phyloP scores from a whole-genome alignment of 2,888 invertebrate species.

The Drosophila dives region DNA sequence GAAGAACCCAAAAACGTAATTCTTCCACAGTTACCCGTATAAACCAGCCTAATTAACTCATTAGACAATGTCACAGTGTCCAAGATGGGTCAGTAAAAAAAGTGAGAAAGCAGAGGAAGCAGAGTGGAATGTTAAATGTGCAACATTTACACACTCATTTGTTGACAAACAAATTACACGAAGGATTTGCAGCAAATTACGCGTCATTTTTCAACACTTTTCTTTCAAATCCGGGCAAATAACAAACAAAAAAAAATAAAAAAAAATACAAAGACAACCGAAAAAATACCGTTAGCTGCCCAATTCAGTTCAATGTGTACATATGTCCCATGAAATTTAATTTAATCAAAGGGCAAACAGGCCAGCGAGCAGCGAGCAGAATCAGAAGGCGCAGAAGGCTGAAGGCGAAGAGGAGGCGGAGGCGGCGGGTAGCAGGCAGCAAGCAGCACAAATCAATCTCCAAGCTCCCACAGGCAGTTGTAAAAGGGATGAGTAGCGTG shows the following conservation, averaged over 20 bases:
- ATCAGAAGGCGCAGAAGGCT: constrained; percentile 4
- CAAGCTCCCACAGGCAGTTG: constrained; percentile 61
- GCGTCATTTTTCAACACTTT: constrained; percentile 73
- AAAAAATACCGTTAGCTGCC: constrained; percentile 35
- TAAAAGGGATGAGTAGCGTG: constrained; percentile 26
- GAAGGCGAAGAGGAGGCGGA: neutral
- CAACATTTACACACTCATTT: constrained; percentile 77
- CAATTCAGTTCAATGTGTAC: constrained; percentile 68
- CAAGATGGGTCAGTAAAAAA: constrained; percentile 20
- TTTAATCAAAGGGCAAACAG: constrained; percentile 83
- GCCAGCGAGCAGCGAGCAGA: constrained; percentile 39
- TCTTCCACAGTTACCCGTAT: constrained; percentile 53
- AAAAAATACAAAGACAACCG: constrained; percentile 7
- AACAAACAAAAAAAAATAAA: constrained; percentile 9
- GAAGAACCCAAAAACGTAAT: constrained; percentile 34
- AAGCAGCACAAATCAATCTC: constrained; percentile 83
- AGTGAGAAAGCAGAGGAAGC: neutral
- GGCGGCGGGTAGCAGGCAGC: constrained; percentile 60
- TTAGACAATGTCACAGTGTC: constrained; percentile 69
- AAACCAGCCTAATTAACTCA: constrained; percentile 72
- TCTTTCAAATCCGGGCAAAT: constrained; percentile 54
- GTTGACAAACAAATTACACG: constrained; percentile 77
- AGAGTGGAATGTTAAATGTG: constrained; percentile 65
- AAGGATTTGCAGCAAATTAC: constrained; percentile 77
- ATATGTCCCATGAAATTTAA: constrained; percentile 82